Percentiles rank a stretch among this genome's conserved stretches.
These are phyloP conservation scores for Lapara coniferarum DNA, from an alignment of 2,888 invertebrate species.

Conservation along the genomic window DNA sequence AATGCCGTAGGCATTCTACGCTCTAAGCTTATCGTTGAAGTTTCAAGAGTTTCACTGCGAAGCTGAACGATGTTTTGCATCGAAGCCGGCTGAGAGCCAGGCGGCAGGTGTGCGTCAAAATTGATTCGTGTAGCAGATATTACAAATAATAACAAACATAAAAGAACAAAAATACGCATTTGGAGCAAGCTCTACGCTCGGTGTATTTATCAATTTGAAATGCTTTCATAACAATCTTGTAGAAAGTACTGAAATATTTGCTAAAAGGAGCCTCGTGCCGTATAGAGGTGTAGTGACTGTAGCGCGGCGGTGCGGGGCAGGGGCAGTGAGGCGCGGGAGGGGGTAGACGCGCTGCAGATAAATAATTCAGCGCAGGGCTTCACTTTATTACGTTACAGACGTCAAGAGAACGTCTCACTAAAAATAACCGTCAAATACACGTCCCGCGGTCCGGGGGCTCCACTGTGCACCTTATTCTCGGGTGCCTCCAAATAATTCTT, in stretches of 20 bases:
- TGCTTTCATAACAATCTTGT: slow-evolving; percentile 10
- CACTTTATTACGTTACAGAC: slow-evolving; percentile 18
- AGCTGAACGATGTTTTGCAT: too few relatives aligned
- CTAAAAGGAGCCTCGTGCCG: slow-evolving; percentile 6
- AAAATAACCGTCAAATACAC: not conserved
- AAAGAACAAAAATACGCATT: not conserved
- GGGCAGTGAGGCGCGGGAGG: not conserved
- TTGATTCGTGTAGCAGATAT: too few relatives aligned
- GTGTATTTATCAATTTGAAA: slow-evolving; percentile 1
- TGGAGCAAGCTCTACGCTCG: not conserved
- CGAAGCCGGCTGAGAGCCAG: too few relatives aligned
- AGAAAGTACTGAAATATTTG: slow-evolving; percentile 13
- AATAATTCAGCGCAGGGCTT: slow-evolving; percentile 15
- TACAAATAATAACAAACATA: not conserved
- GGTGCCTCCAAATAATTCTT: not conserved
- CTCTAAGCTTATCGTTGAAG: too few relatives aligned
- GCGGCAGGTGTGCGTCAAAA: too few relatives aligned
- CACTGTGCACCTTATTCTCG: not conserved
- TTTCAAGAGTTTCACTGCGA: too few relatives aligned
- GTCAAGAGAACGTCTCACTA: slow-evolving; percentile 1
- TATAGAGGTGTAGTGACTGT: not conserved
- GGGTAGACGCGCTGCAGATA: not conserved
- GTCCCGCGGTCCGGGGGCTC: not conserved
- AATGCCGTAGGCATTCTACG: too few relatives aligned
- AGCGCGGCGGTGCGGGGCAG: not conserved